Base-by-base conservation (phyloP, 2,113 vertebrate genomes). In the Leuciscus idus region DNA sequence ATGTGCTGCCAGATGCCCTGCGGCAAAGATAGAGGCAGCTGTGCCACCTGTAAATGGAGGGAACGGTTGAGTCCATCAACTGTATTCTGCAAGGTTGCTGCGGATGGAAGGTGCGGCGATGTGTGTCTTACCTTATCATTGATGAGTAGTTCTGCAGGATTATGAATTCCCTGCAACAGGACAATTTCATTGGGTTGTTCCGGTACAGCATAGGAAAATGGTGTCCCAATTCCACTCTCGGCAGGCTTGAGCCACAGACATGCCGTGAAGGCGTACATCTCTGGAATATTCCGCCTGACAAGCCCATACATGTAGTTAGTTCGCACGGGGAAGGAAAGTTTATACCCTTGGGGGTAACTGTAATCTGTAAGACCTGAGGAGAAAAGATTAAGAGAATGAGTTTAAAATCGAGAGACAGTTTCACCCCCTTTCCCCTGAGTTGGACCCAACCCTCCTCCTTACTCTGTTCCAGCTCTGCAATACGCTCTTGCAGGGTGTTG, bases 261-360 rank as follows among this genome's bases (percentile, higher is more conserved):
- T 89, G 96, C 92, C 0, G 97, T 99, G 93, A 99, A 98, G 68
- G 97, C 96, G 0, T 98, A 98, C 91, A 99, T 96, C 93, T 99
- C 97, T 0, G 97, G 97, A 68, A 99, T 93, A 19, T 95, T 97
- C 89, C 96, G 96, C 79, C 97, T 95, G 92, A 97, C 94, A 15
- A 97, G 94, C 9, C 96, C 98, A 0, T 98, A 98, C 98, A 99
- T 99, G 94, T 98, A 98, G 95, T 98, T 97, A 85, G 98, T 98
- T 50, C 97, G 94, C 90, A 98, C 96, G 0, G 97, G 96, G 90
- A 99, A 98, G 88, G 96, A 96, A 59, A 99, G 92, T 87, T 97
- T 97, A 90, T 97, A 99, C 90, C 96, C 96, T 0, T 97, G 95
- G 0, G 97, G 96, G 88, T 95, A 95, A 12, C 90, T 95, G 33